Base-by-base conservation (phyloP, 2,888 invertebrate genomes). In the Metellina segmentata region DNA sequence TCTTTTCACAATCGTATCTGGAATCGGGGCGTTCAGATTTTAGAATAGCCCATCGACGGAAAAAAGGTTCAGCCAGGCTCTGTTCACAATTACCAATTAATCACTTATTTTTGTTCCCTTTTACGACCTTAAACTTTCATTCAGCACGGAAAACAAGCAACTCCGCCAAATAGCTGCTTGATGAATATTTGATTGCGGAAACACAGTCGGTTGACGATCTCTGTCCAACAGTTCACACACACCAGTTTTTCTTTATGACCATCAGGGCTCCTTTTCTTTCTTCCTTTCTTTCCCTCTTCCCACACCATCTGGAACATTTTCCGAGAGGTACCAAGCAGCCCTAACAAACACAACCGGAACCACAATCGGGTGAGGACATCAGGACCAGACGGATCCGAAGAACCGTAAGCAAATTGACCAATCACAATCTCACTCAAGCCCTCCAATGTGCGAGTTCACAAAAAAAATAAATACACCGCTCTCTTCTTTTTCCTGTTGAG, bases 331-430 rank as follows among this genome's bases (percentile, higher is more conserved):
- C n/a, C 51, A 85, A 85, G 48, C 74, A 85, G 74, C 16, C 20
- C 77, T 70, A 77, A 70, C 70, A 71, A 70, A 71, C 86, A 13
- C 20, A 8, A 71, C 70, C 86, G 78, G 79, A 87, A 52, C 79
- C 61, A 2, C 34, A 53, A 85, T 77, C 85, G 19, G 34, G 48
- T 52, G 49, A 52, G 69, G 61, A 77, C 53, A 83, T 74, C 20
- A 19, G 19, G 69, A 19, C 61, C 85, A 85, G 77, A 85, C 85
- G 77, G 69, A 85, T 75, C 70, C 51, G 69, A 69, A 53, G 61
- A 49, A 69, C 34, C 75, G n/a, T 69, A 85, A 77, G 77, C 77
- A 87, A 87, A 87, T 87, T 79, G 86, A 87, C 79, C 86, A 87
- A 79, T 79, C 86, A 79, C 71, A 71, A 85, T 75, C 69, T 69